Base-by-base conservation (phyloP, 2,888 invertebrate genomes). In the Phasia obesa region DNA sequence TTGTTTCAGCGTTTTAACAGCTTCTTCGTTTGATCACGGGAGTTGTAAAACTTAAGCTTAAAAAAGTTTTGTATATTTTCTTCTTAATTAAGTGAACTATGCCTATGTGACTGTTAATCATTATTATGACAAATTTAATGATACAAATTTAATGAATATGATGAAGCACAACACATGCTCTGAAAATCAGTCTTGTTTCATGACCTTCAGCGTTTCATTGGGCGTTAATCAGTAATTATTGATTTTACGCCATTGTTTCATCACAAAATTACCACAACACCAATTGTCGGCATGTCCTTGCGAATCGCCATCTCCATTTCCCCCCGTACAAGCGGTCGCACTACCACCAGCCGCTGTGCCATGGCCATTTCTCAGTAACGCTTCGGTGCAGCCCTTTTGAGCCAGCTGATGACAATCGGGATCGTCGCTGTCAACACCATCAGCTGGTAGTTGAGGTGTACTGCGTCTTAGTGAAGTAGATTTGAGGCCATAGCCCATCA, bases 201-300 rank as follows among this genome's bases (percentile, higher is more conserved):
- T 79, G 76, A 83, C 70, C 81, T 77, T 77, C 64, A 83, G 44
- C 19, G 67, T 64, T 74, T 53, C 71, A 81, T 76, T 78, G 38
- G 67, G 73, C 74, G 78, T 78, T 85, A 87, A 89, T 90, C 89
- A 95, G 92, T 95, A 95, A 92, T 94, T 94, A 90, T 95, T 95
- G 71, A 95, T 94, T 92, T 95, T 95, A 87, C 94, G 94, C 92
- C 95, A 93, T 87, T 95, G 95, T 91, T 94, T 94, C 90, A 93
- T 92, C 85, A 95, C 95, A 92, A 95, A 95, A 86, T 94, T 94
- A 90, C 95, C 95, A 91, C 96, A 95, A 91, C 96, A 96, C 95
- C 95, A 95, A 84, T 90, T 91, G 78, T 91, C 91, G 84, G 91
- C 91, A 85, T 91, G 90, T 76, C 91, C 86, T 84, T 90, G 88